Base-by-base conservation (phyloP, 2,888 invertebrate species). In the Amblyjoppa fuscipennis region DNA sequence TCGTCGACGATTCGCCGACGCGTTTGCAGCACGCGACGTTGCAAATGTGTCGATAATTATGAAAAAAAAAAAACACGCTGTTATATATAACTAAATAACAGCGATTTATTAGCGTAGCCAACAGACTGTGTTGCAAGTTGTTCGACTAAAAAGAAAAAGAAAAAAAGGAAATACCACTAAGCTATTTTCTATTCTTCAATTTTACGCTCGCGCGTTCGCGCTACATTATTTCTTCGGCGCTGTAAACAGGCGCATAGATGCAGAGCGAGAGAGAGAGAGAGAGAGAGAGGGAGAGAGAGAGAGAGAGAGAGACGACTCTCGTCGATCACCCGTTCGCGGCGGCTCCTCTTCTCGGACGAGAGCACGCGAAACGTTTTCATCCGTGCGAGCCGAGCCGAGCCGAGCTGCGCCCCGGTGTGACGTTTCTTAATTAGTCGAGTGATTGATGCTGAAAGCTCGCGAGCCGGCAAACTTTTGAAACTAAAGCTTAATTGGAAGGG, bases 391-490 rank as follows among this genome's bases (percentile, higher is more conserved):
- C 45, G 45, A 85, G 84, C 41, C 83, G 49, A 16, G 59, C 31
- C 53, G 71, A 64, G 84, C 81, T 73, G 87, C 86, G 89, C 89
- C 87, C 76, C 75, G 75, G 85, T 85, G 85, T 85, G 82, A 85
- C 82, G 82, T 85, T 85, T 85, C 85, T 85, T 85, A 85, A 85
- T 85, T 85, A 85, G 85, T 73, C 85, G 85, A 82, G 79, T 85
- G 82, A 85, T 85, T 80, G 85, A 85, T 85, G 88, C 88, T 88
- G 87, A 88, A 89, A 88, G 89, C 88, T 87, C 88, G 84, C 76
- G 83, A 81, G 68, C 70, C 81, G 83, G 83, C 78, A 31, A 79
- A 82, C 82, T 82, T 85, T 84, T 82, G 68, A 53, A 69, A 78
- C 80, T 82, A 74, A 80, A 85, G 71, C 83, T 84, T 81, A 85